These are phyloP conservation scores for Saccostrea cuccullata DNA, from an alignment of 1,140 invertebrate species.

Conservation along the genomic window DNA sequence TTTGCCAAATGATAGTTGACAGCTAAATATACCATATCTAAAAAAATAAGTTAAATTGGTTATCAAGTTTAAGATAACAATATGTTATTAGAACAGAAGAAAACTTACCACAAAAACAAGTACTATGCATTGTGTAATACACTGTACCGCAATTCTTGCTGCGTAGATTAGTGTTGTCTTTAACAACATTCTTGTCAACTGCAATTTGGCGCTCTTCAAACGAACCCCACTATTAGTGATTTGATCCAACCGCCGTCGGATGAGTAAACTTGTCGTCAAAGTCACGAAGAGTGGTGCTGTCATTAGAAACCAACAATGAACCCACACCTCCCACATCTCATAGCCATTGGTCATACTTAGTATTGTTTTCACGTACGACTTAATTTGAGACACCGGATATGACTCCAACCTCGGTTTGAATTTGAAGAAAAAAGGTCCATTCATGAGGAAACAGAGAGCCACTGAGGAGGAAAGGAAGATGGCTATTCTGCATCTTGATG, in stretches of 20 bases:
- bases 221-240: neutral
- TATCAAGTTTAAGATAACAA: no score
- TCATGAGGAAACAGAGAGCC: neutral
- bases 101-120: neutral
- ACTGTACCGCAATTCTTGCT: neutral
- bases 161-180: neutral
- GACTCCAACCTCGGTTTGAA: neutral
- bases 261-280: neutral
- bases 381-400: no score
- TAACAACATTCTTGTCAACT: neutral
- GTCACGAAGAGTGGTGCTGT: neutral
- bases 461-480: neutral
- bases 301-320: conserved; percentile 12
- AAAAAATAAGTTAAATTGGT: no score
- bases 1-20: no score
- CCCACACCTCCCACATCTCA: conserved; percentile 2
- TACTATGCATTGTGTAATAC: neutral
- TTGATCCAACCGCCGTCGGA: neutral
- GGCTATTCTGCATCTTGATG: neutral
- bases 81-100: no score
- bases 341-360: neutral
- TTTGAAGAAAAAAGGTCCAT: neutral
- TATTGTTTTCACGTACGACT: neutral
- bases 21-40: no score
- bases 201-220: neutral